Base-by-base conservation (phyloP, 30 jellyfish, hydroid and myxozoan genomes). In the Mastigias papua region DNA sequence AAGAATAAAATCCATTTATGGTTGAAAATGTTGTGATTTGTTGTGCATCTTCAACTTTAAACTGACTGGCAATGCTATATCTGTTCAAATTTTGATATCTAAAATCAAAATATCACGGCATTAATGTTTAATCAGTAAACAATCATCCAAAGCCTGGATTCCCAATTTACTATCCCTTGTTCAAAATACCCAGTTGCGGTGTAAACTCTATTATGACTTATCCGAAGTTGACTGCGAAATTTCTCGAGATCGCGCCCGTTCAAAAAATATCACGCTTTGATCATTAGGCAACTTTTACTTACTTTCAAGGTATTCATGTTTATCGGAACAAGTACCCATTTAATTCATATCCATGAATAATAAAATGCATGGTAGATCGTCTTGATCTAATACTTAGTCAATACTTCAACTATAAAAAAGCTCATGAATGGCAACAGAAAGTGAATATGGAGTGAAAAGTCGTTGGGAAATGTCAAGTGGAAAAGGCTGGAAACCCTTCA, bases 1-100 rank as follows among this genome's bases (percentile, higher is more conserved):
- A 95, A 15, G 99, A 95, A 71, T 90, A 90, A 60, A 95, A 95
- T 42, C 97, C 89, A 82, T 95, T 95, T 76, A 95, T 80, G 80
- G 96, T 72, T 7, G 99, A 95, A 68, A 95, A 95, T 33, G 96
- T 80, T n/a, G 97, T 89, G 48, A 95, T 84, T 73, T 81, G 60
- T 64, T 90, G 99, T 17, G 74, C 97, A 51, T 80, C 92, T 30
- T 80, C 75, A 58, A 95, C 28, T 35, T 86, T 76, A 35, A 85
- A 95, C 8, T 82, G 90, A 1, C 76, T 90, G 1, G 90, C 98
- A 29, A 95, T 93, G 63, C 90, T 95, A 92, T 95, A 95, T 50
- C 97, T 78, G 85, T 87, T 86, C 57, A 35, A 54, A 20, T 95
- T 89, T 49, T 79, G 95, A 71, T 95, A 95, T 34, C 99, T 95